Conservation (phyloP, 1,140 invertebrate species). For the Nilaparvata lugens region DNA sequence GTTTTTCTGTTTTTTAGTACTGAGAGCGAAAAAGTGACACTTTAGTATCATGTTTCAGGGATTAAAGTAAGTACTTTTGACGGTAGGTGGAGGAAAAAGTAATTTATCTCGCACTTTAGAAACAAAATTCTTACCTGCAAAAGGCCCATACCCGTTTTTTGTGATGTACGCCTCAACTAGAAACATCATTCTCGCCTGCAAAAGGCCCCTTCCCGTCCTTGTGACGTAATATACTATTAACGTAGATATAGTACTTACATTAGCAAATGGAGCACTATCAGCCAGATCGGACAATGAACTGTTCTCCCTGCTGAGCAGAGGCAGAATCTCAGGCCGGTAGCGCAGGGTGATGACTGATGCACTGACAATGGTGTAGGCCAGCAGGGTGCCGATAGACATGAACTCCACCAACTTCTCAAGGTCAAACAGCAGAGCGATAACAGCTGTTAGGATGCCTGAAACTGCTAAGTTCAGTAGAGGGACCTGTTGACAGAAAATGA, state of each 20-base stretch:
- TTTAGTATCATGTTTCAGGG: too few species aligned
- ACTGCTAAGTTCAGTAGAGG: constrained; percentile 71
- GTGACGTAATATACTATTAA: not conserved
- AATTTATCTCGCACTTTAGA: too few species aligned
- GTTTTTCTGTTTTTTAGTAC: too few species aligned
- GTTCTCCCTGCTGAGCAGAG: constrained; percentile 32
- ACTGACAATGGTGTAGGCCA: constrained; percentile 86
- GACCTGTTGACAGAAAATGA: constrained; percentile 39
- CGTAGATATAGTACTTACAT: constrained; percentile 15
- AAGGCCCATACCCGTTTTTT: not conserved
- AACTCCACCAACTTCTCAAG: constrained; percentile 87
- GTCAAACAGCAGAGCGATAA: constrained; percentile 79
- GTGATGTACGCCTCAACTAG: too few species aligned
- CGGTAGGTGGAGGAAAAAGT: too few species aligned
- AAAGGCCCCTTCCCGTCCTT: too few species aligned
- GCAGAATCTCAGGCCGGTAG: constrained; percentile 55
- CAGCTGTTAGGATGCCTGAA: constrained; percentile 63
- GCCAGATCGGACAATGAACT: constrained; percentile 33
- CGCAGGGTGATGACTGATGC: constrained; percentile 79
- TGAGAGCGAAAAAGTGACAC: too few species aligned
- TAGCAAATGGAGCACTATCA: constrained; percentile 20
- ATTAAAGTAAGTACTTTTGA: too few species aligned
- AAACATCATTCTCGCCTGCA: too few species aligned
- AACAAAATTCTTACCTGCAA: not conserved
- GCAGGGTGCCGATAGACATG: constrained; percentile 85